phyloP scores from a whole-genome alignment of 2,888 invertebrate genomes.

The Pomacea canaliculata region DNA sequence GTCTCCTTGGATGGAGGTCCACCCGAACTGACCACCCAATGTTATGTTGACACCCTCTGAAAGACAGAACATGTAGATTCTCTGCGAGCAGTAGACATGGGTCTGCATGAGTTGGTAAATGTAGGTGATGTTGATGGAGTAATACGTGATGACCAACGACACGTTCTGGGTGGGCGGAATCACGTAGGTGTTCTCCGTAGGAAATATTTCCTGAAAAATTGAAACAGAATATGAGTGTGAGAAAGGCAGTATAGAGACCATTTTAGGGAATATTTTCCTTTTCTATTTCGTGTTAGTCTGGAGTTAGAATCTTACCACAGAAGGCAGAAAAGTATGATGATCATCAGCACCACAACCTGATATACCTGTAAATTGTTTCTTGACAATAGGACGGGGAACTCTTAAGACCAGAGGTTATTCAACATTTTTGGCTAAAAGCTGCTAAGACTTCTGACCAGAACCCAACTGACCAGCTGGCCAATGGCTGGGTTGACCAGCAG shows the following conservation, averaged over 20 bases:
- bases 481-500: slow-evolving; percentile 36
- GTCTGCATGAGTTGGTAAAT: slow-evolving; percentile 7
- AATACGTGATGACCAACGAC: slow-evolving; percentile 21
- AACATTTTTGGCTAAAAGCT: too few relatives aligned
- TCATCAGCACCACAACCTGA: too few relatives aligned
- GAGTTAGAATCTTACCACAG: too few relatives aligned
- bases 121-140: slow-evolving; percentile 25
- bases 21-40: slow-evolving; percentile 15
- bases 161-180: neutral
- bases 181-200: neutral
- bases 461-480: slow-evolving; percentile 38
- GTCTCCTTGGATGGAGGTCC: neutral
- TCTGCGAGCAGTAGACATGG: slow-evolving; percentile 29
- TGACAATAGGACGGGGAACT: too few relatives aligned
- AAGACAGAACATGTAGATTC: slow-evolving; percentile 28
- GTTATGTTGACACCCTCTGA: neutral
- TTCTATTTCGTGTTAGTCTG: too few relatives aligned
- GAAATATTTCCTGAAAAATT: slow-evolving; percentile 10
- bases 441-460: too few relatives aligned
- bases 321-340: too few relatives aligned
- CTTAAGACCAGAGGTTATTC: too few relatives aligned
- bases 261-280: too few relatives aligned
- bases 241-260: too few relatives aligned
- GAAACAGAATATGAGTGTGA: neutral
- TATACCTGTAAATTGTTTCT: too few relatives aligned